These are phyloP conservation scores for Octodon degus DNA, from an alignment of 2,113 vertebrate genomes.

Conservation along the genomic window DNA sequence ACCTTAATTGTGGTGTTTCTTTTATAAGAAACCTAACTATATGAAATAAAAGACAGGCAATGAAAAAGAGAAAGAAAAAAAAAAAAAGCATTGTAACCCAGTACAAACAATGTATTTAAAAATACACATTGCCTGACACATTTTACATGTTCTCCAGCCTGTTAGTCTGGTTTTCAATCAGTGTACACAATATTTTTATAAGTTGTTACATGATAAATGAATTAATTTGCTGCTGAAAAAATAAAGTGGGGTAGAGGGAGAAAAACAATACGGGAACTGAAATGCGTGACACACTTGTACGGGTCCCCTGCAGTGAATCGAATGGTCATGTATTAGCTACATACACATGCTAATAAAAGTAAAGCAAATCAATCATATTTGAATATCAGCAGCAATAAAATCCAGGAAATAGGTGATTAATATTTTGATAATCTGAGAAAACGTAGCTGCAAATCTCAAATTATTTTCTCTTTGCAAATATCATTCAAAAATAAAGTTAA, in stretches of 20 bases:
- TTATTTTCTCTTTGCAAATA: background rate
- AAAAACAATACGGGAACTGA: background rate
- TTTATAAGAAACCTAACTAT: background rate
- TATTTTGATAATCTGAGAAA: background rate
- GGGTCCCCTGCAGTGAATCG: background rate
- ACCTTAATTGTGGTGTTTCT: background rate
- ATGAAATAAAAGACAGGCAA: background rate
- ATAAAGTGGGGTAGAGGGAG: background rate
- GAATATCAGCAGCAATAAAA: background rate
- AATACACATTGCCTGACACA: background rate
- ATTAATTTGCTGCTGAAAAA: background rate
- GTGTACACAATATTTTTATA: background rate
- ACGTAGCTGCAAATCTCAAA: background rate
- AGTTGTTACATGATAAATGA: background rate
- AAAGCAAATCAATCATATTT: background rate
- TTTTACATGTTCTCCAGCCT: background rate
- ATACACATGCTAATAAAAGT: background rate
- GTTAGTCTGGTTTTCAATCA: background rate
- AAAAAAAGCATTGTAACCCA: background rate
- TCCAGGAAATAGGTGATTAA: background rate
- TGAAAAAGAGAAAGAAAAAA: background rate
- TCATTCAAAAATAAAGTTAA: background rate
- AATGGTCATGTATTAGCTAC: background rate
- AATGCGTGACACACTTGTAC: background rate
- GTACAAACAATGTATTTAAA: background rate